Evolutionary conservation across 2,888 invertebrate species (phyloP), one percentile per base, ranked within the genome.

Genomic region (Phlogophora meticulosa): DNA sequence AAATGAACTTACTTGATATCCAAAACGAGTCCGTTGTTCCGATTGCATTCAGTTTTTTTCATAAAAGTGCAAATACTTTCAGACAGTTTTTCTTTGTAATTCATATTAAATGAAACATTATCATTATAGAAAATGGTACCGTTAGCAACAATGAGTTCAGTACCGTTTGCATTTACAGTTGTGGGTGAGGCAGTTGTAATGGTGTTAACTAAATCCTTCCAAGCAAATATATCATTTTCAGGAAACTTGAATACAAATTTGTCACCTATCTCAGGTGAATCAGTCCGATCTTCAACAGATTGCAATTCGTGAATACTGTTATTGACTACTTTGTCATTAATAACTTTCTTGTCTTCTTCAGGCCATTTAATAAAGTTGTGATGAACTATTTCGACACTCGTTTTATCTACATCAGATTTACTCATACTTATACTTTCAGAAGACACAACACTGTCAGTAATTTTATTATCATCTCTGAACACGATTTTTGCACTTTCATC

Each of bases 401-500:
- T 42, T 56, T 55, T 56, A 20, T 57, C 32, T 11, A 20, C 9
- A 11, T 58, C 48, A 55, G 11, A 2, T 49, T 72, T 62, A 42
- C 52, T 77, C 7, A 40, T n/a, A 51, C 46, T 45, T 32, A 49
- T 65, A 51, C 36, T 57, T 46, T 63, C 59, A 9, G 46, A n/a
- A 56, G 51, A 63, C 17, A 51, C 56, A 49, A 32, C 57, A 68
- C 69, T 73, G 24, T 72, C 68, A 22, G 34, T 53, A 13, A 72
- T 67, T 20, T 66, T 61, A 56, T 86, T 83, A 53, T 88, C 78
- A 62, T 93, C 91, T 80, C 83, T 87, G 67, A 94, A 94, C 5
- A 92, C 76, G 51, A 93, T 84, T 84, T 88, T 93, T 15, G 87
- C 90, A 74, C 86, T 93, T 78, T 93, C 94, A 69, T 95, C 93